These are phyloP conservation scores for Thereuonema tuberculata DNA, from an alignment of 1,140 invertebrate genomes.

Conservation along the genomic window DNA sequence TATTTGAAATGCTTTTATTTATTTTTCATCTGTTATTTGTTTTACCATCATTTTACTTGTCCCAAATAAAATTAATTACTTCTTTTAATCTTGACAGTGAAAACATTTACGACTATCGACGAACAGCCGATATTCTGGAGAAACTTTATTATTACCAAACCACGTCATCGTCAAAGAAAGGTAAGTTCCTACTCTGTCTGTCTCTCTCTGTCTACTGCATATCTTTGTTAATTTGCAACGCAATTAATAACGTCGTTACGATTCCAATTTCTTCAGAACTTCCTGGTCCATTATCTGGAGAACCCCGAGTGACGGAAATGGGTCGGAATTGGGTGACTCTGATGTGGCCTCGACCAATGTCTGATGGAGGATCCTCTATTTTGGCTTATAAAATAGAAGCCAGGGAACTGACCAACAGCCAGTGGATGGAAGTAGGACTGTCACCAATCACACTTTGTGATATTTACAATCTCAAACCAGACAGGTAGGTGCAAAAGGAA, in stretches of 20 bases:
- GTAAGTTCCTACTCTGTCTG: too few species aligned
- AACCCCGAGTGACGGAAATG: constrained; percentile 54
- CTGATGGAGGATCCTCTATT: constrained; percentile 54
- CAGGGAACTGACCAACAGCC: constrained; percentile 35
- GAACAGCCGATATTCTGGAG: not conserved
- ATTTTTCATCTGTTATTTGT: too few species aligned
- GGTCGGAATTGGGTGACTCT: constrained; percentile 67
- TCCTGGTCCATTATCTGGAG: constrained; percentile 55
- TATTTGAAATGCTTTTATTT: too few species aligned
- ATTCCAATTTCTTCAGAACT: constrained; percentile 17
- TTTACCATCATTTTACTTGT: too few species aligned
- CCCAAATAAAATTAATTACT: too few species aligned
- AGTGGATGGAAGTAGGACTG: constrained; percentile 45
- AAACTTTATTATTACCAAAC: not conserved
- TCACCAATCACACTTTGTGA: constrained; percentile 62
- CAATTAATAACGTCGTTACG: too few species aligned
- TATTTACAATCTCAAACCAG: constrained; percentile 62
- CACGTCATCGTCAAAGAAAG: constrained; percentile 1
- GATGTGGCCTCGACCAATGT: constrained; percentile 61
- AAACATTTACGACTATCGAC: not conserved
- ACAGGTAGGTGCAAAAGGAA: constrained; percentile 20
- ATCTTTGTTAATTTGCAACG: too few species aligned
- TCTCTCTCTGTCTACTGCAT: too few species aligned
- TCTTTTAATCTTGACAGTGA: not conserved
- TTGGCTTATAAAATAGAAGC: constrained; percentile 85